A percentile compares a stretch with the other conserved stretches of the same genome.
These are phyloP conservation scores for Fistularia commersonii DNA, from an alignment of 2,797 vertebrate genomes.

Conservation along the genomic window DNA sequence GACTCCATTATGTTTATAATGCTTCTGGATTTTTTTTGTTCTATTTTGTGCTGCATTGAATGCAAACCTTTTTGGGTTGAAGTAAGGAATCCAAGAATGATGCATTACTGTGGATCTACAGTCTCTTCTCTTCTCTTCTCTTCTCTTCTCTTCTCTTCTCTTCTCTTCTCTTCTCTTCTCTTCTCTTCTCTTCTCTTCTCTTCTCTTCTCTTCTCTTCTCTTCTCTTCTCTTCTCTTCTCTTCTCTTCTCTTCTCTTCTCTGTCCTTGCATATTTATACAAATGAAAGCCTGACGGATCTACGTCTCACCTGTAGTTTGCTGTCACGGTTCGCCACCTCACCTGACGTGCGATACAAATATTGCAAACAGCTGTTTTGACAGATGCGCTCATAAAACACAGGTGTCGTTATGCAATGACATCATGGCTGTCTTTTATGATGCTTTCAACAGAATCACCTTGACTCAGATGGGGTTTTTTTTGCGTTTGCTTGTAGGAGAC, in stretches of 20 bases:
- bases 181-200: conserved; percentile 2
- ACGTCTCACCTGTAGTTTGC: not conserved
- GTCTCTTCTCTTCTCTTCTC: conserved; percentile 6
- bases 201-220: conserved; percentile 7
- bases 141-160: not conserved
- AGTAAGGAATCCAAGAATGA: conserved; percentile 21
- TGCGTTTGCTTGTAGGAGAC: conserved; percentile 11
- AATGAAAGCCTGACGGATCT: too few species aligned
- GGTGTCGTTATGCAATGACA: conserved; percentile 46
- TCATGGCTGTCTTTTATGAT: conserved; percentile 51
- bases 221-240: conserved; percentile 7
- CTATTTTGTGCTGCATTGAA: conserved; percentile 57
- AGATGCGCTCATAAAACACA: conserved; percentile 51
- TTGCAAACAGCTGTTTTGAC: conserved; percentile 36
- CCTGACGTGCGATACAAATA: conserved; percentile 34
- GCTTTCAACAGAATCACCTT: conserved; percentile 40
- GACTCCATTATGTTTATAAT: conserved; percentile 54
- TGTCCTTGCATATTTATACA: too few species aligned
- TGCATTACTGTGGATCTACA: conserved; percentile 8
- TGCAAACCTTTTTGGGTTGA: conserved; percentile 41
- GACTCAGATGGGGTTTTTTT: conserved; percentile 4
- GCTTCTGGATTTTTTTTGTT: conserved; percentile 43
- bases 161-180: too few species aligned
- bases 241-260: conserved; percentile 1
- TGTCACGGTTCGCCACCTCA: conserved; percentile 25